Percentiles rank a stretch among this genome's conserved stretches.
These are phyloP conservation scores for Gastrophysa polygoni DNA, from an alignment of 2,888 invertebrate species.

Conservation along the genomic window DNA sequence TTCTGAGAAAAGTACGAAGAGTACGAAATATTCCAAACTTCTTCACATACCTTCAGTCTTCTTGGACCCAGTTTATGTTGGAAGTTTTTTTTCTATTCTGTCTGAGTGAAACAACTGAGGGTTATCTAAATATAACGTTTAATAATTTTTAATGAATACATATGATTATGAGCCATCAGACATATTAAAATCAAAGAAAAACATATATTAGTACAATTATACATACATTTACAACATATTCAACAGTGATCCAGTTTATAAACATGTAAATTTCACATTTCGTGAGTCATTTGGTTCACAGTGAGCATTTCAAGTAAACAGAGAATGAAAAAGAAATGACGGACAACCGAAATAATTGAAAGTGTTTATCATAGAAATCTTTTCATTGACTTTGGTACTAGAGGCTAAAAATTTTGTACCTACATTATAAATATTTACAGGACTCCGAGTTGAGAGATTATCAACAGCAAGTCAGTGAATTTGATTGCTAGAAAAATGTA, in stretches of 20 bases:
- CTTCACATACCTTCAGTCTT: no score
- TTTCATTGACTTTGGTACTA: conserved; percentile 45
- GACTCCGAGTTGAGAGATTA: conserved; percentile 9
- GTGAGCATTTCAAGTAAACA: conserved; percentile 31
- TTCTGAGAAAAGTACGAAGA: no score
- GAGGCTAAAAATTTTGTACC: conserved; percentile 44
- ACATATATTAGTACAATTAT: conserved; percentile 46
- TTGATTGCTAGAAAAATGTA: no score
- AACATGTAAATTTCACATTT: conserved; percentile 14
- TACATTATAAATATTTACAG: conserved; percentile 45
- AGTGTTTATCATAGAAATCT: conserved; percentile 30
- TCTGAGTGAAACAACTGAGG: conserved; percentile 16
- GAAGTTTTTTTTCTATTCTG: no score
- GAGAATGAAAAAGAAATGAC: conserved; percentile 17
- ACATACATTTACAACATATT: conserved; percentile 46
- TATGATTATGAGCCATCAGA: conserved; percentile 38
- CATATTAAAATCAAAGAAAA: conserved; percentile 41
- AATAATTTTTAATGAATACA: conserved; percentile 47
- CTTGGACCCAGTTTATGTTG: no score
- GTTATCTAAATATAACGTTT: conserved; percentile 50
- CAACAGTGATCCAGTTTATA: conserved; percentile 31
- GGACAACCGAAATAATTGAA: conserved; percentile 7
- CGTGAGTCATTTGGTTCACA: conserved; percentile 42
- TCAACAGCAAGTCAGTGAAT: neutral
- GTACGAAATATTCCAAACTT: no score